Base-by-base conservation (phyloP, 2,797 vertebrate species). In the Myotis vivesi region DNA sequence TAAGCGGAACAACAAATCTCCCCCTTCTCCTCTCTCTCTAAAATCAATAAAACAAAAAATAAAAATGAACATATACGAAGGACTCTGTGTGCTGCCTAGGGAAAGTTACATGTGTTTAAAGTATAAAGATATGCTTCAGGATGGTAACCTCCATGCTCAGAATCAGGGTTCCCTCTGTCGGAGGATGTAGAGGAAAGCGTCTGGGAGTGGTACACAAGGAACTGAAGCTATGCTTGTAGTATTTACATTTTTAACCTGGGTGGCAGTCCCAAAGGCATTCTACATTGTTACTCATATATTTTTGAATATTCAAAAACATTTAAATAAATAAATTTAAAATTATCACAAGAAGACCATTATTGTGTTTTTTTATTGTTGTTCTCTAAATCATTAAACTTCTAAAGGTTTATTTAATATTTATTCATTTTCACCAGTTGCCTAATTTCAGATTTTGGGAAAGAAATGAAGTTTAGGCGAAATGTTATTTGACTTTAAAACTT, bases 401-500 rank as follows among this genome's bases (percentile, higher is more conserved):
- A 88, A 95, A 87, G 3, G 7, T 79, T 90, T 36, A 59, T 88
- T 85, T 30, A 66, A 3, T 49, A 75, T 80, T 72, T 15, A 55
- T 86, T 95, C 15, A 73, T 89, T 89, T 94, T 95, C 3, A 71
- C 4, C 20, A 20, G 11, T 81, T 94, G 80, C 57, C 38, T 73
- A 76, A 53, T 55, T 91, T 95, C 82, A 76, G 2, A 64, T 96
- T 87, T 89, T 86, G 88, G 0, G 25, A 92, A 95, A 91, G 81
- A 96, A 87, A 90, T 59, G n/a, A 84, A 73, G 57, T 87, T 57
- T 19, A 44, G 22, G 20, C 16, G 8, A 19, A 49, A 13, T 90
- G 30, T 87, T 75, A 49, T 94, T 84, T 92, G 53, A 86, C 69
- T 96, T 91, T 38, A 85, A 91, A 79, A 80, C 38, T 91, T 95